Evolutionary conservation across 2,888 invertebrate genomes (phyloP), one percentile per base, ranked within the genome.

Genomic region (Nomada lathburiana): DNA sequence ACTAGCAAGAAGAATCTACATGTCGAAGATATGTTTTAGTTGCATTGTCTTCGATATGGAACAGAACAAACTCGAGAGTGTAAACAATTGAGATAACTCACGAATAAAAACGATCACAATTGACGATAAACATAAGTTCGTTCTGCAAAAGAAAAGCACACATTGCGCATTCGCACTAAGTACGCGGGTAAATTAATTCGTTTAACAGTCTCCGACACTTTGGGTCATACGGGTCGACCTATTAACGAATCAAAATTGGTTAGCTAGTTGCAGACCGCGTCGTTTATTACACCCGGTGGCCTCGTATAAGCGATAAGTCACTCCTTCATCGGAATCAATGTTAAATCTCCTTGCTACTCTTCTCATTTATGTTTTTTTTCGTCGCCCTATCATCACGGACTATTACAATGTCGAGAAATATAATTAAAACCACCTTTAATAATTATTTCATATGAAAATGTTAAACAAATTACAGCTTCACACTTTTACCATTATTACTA

Each of bases 241-340:
- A 84, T 80, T 90, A 89, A 91, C 83, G 86, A 91, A 87, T 85
- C 82, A 82, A 86, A 89, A 91, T 90, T 91, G 90, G 76, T 84
- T 86, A 78, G 78, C 76, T 82, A 76, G 62, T 71, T 71, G 59
- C 60, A 64, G 83, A 84, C 75, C 47, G 76, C 76, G 72, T 72
- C 57, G 62, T 63, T 83, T 75, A 75, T 83, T 83, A 82, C 83
- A 74, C 83, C 55, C 70, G 53, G 47, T 71, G 57, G 83, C 82
- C 83, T 68, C 63, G 60, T 64, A 69, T 23, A 57, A 71, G 67
- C 62, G 68, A 70, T 82, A 82, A 82, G 82, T 83, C 78, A 82
- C 83, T 80, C 57, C 65, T 67, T 20, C 20, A 44, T 20, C 16
- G 23, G 42, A 80, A 55, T 62, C 60, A 65, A 79, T 29, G 36